phyloP scores from a whole-genome alignment of 2,113 vertebrate species.

The Podilymbus podiceps region DNA sequence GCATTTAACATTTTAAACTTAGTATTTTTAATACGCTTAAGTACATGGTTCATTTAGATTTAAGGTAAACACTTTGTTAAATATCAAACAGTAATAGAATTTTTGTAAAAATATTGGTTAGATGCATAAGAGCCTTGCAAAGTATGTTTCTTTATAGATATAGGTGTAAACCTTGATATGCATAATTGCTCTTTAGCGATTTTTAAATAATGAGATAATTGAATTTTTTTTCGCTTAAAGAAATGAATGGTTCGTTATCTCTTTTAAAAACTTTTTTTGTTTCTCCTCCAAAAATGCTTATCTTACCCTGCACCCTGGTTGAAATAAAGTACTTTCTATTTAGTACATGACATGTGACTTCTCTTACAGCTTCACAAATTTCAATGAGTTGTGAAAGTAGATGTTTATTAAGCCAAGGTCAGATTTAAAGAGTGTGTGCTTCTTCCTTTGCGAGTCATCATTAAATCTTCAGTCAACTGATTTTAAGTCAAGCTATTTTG shows the following conservation, averaged over 20 bases:
- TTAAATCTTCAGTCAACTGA: not conserved
- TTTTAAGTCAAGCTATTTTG: not conserved
- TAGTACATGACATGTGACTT: not conserved
- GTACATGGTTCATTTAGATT: conserved; percentile 19
- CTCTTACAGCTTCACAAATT: not conserved
- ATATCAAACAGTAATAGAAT: not conserved
- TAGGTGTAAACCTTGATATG: not conserved
- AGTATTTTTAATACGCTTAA: not conserved
- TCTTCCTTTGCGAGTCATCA: not conserved
- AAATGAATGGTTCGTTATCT: not conserved
- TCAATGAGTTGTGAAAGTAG: not conserved
- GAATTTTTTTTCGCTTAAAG: not conserved
- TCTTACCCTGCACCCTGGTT: not conserved
- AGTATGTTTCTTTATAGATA: not conserved
- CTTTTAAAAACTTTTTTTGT: not conserved
- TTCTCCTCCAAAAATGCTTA: not conserved
- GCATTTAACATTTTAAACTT: conserved; percentile 4
- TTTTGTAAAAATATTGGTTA: not conserved
- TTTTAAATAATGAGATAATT: not conserved
- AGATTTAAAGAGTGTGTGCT: not conserved
- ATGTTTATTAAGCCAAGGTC: not conserved
- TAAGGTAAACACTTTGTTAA: conserved; percentile 20
- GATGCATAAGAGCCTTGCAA: not conserved
- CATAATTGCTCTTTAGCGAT: not conserved
- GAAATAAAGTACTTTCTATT: not conserved